Evolutionary conservation across 1,140 invertebrate genomes (phyloP), one percentile per base, ranked within the genome.

Genomic region (Coptotermes formosanus): DNA sequence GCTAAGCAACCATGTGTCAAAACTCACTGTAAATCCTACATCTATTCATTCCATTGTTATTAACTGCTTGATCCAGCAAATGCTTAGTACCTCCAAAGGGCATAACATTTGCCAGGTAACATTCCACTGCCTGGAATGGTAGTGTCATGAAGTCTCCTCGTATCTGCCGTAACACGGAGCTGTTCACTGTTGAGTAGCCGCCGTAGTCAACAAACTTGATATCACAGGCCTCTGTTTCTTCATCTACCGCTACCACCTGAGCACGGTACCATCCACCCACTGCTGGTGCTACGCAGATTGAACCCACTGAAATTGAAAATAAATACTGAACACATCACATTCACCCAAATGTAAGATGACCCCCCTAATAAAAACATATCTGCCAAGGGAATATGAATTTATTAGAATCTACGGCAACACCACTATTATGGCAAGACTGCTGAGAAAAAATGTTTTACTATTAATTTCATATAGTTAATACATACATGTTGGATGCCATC

Each of bases 101-200:
- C 25, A 55, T 94, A 86, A 99, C 93, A 92, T 98, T 96, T 19
- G 97, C 97, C 89, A 99, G 92, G 90, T 95, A 95, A 89, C 98
- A 97, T 93, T 99, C 98, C 64, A 96, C 95, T 82, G 98, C 97
- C 94, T 99, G 98, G 92, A 99, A 99, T 32, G 98, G 98, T 89
- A 99, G 92, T 45, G 94, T 93, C 92, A 98, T 95, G 90, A 98
- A 99, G 91, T 99, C 97, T 87, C 94, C 95, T 87, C 97, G 94
- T 86, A 99, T 98, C 92, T 98, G 96, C 89, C 96, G 94, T 88
- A 99, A 93, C 86, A 94, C 91, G 43, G 93, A 91, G 87, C 95
- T 95, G 87, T 94, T 93, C n/a, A 98, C 92, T 64, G 92, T 93
- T 89, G 94, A 94, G 90, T 96, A 99, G 82, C 98, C 98, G 45